Percentiles rank a stretch among this genome's conserved stretches.
Evolutionary conservation across 2,797 vertebrate genomes (phyloP).

Genomic region (Myotis planiceps): DNA sequence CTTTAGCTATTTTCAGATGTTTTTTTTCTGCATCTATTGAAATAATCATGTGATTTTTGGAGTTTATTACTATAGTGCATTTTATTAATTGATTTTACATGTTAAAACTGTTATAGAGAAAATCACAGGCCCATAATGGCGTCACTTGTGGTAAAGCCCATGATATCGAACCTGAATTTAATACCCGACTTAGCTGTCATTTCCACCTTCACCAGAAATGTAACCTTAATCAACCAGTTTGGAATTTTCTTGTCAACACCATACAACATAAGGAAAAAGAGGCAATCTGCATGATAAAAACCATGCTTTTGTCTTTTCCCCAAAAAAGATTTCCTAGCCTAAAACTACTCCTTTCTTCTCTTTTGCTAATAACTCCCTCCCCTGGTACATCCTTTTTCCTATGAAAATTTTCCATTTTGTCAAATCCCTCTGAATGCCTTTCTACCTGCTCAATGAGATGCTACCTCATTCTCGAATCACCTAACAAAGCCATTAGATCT

Average conservation of each 20-base stretch:
- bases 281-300: not conserved
- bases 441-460: not conserved
- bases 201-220: not conserved
- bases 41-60: not conserved
- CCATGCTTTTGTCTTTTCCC: not conserved
- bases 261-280: not conserved
- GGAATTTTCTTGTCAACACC: not conserved
- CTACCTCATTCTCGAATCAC: not conserved
- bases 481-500: not conserved
- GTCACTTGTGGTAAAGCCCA: not conserved
- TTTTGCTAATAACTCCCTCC: not conserved
- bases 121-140: not conserved
- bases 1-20: not conserved
- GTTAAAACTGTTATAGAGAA: not conserved
- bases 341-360: not conserved
- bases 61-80: not conserved
- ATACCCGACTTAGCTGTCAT: not conserved
- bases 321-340: not conserved
- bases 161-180: not conserved
- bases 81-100: not conserved
- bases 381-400: not conserved
- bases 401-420: not conserved
- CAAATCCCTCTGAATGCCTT: not conserved
- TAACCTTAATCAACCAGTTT: not conserved
- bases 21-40: not conserved